These are phyloP conservation scores for Andrena chrysosceles DNA, from an alignment of 2,888 invertebrate genomes.

Conservation along the genomic window DNA sequence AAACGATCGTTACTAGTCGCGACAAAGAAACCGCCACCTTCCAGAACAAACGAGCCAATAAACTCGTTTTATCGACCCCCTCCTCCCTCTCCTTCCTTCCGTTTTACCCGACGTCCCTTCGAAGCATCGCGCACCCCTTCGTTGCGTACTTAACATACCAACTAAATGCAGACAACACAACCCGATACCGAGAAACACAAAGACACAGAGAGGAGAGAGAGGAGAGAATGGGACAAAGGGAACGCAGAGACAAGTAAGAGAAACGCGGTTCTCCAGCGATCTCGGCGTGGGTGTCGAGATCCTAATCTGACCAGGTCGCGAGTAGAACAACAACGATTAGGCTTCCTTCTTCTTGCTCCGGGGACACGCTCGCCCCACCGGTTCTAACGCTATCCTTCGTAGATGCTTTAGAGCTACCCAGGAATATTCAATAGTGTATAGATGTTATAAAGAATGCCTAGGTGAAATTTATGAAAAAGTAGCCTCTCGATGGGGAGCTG, in stretches of 20 bases:
- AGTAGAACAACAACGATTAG: conserved; percentile 73
- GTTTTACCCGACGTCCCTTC: conserved; percentile 51
- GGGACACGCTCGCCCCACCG: conserved; percentile 27
- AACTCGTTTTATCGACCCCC: conserved; percentile 63
- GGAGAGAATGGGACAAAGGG: background rate
- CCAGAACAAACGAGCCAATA: conserved; percentile 73
- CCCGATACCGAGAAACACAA: conserved; percentile 18
- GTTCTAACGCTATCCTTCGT: conserved; percentile 18
- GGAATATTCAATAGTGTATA: too few relatives aligned
- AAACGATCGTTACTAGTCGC: conserved; percentile 76
- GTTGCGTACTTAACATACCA: conserved; percentile 61
- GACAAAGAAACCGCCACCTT: conserved; percentile 75
- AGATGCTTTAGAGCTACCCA: background rate
- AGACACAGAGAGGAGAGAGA: background rate
- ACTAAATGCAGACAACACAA: conserved; percentile 41
- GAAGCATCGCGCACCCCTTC: conserved; percentile 39
- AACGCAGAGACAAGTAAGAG: background rate
- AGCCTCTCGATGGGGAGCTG: background rate
- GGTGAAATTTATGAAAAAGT: background rate
- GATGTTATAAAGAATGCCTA: too few relatives aligned
- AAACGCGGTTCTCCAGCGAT: conserved; percentile 26
- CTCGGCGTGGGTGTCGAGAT: conserved; percentile 69
- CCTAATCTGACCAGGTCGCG: conserved; percentile 62
- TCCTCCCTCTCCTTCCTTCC: conserved; percentile 50
- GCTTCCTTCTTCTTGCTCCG: conserved; percentile 47